Base-by-base conservation (phyloP, 1,140 invertebrate species). In the Coptotermes formosanus region DNA sequence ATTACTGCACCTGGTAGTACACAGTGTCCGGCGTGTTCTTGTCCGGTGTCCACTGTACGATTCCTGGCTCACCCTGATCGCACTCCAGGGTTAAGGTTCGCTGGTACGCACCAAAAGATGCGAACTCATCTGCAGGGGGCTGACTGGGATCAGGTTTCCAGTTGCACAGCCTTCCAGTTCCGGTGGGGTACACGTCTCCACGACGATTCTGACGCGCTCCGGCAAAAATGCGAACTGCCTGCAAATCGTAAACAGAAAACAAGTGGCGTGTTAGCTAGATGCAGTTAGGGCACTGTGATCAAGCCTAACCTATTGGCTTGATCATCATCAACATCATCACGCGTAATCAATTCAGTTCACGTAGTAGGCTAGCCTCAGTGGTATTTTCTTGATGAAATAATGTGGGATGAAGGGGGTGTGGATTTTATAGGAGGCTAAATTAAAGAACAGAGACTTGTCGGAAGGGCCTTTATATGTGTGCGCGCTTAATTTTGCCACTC, bases 71-170 rank as follows among this genome's bases (percentile, higher is more conserved):
- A 3, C 97, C 97, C 55, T 93, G 92, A 88, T 97, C 96, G 89
- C 97, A 98, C 82, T 95, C 93, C 1, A 98, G 92, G 16, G 94
- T 95, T 11, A 98, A 90, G 0, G 95, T 96, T 81, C 97, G 92
- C 89, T 98, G 97, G 90, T 96, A 98, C 12, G 96, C 97, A 1
- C 97, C 97, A 88, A 98, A 98, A 1, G 96, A 96, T 14, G 94
- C 93, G 89, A 94, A 97, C 82, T 97, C 95, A 88, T 97, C 96
- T 1, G 96, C 95, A 8, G 92, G 92, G 0, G 95, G 94, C 75
- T 94, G 93, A 87, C 94, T 92, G 3, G 91, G 92, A 90, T 97
- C 95, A 0, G 95, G 95, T 0, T 94, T 94, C 97, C 97, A 98
- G 90, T 96, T 95, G 89, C 97, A 98, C 0, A 97, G 91, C 23